Conservation (phyloP, 2,113 vertebrate species). For the Hippocampus zosterae region DNA sequence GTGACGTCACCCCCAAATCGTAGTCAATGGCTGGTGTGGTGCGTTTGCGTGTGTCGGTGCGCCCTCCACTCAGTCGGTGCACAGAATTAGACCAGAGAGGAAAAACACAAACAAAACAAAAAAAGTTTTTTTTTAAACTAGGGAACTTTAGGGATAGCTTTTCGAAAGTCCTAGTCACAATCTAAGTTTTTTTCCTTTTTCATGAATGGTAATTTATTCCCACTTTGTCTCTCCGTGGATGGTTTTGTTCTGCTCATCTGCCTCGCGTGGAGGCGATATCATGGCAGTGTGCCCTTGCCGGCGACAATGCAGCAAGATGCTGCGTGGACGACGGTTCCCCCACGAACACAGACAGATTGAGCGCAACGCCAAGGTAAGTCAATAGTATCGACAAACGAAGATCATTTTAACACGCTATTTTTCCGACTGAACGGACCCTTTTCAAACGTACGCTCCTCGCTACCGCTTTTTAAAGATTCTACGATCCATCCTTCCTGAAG, state of each 20-base stretch:
- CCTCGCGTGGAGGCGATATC: slow-evolving; percentile 34
- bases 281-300: slow-evolving; percentile 45
- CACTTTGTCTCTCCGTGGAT: background rate
- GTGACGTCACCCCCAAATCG: background rate
- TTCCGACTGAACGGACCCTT: background rate
- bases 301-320: slow-evolving; percentile 60
- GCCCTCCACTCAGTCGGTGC: background rate
- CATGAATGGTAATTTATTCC: background rate
- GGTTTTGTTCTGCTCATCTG: slow-evolving; percentile 24
- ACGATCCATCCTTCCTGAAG: too few species aligned
- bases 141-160: background rate
- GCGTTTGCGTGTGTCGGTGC: background rate
- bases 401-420: background rate
- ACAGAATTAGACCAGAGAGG: background rate
- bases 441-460: background rate
- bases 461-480: too few species aligned
- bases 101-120: background rate
- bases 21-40: background rate
- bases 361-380: slow-evolving; percentile 50
- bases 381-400: background rate
- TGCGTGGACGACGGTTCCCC: slow-evolving; percentile 30
- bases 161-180: background rate
- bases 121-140: background rate
- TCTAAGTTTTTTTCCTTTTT: background rate
- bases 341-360: slow-evolving; percentile 21